Conservation (phyloP, 2,888 invertebrate genomes). For the Ormyrus nitidulus region DNA sequence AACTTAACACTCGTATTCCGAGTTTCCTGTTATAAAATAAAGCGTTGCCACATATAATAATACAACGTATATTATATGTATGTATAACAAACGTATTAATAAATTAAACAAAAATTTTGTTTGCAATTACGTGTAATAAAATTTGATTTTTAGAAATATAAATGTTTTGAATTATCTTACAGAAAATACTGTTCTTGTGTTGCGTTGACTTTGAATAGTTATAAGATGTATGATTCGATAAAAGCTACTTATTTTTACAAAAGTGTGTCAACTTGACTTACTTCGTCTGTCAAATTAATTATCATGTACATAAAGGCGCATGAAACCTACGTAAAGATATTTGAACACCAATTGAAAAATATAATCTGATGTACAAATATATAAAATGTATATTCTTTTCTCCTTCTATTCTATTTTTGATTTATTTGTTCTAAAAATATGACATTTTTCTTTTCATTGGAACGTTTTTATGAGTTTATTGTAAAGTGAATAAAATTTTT, state of each 20-base stretch:
- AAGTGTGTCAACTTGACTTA: conserved; percentile 41
- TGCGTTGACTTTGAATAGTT: not conserved
- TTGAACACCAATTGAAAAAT: conserved; percentile 45
- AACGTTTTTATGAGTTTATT: too few relatives aligned
- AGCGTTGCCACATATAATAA: not conserved
- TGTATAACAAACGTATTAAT: not conserved
- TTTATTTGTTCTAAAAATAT: too few relatives aligned
- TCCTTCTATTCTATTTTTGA: too few relatives aligned
- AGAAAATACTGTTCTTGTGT: conserved; percentile 20
- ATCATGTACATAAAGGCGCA: conserved; percentile 17
- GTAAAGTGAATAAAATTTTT: too few relatives aligned
- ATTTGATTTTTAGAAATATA: conserved; percentile 19
- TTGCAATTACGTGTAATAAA: conserved; percentile 1
- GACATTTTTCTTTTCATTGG: too few relatives aligned
- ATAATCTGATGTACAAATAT: conserved; percentile 32
- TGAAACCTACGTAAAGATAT: conserved; percentile 25
- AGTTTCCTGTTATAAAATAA: conserved; percentile 24
- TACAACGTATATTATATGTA: too few relatives aligned
- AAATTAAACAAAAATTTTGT: conserved; percentile 11
- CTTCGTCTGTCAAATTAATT: conserved; percentile 15
- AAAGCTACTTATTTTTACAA: conserved; percentile 50
- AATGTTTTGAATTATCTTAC: conserved; percentile 28
- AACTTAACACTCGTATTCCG: conserved; percentile 27
- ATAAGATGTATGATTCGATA: conserved; percentile 19
- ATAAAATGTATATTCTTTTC: too few relatives aligned